phyloP scores from a whole-genome alignment of 2,888 invertebrate species.

The Bimastos eiseni region DNA sequence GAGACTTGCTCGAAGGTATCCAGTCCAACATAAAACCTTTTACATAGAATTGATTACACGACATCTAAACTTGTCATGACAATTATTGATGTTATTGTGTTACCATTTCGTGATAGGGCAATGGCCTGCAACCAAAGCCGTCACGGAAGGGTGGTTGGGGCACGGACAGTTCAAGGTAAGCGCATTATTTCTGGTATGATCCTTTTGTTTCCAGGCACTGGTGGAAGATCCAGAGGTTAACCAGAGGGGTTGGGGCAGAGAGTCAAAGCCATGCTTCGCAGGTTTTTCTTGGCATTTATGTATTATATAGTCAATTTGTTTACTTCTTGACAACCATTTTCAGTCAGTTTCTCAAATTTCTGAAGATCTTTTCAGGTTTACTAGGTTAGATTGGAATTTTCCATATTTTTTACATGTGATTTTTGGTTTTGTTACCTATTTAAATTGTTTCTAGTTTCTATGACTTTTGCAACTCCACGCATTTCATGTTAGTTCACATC shows the following conservation, averaged over 20 bases:
- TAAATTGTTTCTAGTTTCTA: neutral
- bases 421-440: too few species aligned
- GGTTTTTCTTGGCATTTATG: neutral
- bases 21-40: neutral
- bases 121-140: slow-evolving; percentile 16
- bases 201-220: neutral
- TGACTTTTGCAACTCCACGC: neutral
- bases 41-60: neutral
- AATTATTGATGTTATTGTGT: neutral
- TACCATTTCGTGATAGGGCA: neutral
- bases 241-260: neutral
- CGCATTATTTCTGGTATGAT: neutral
- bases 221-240: neutral
- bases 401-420: neutral
- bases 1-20: neutral
- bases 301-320: neutral
- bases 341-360: neutral
- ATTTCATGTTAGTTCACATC: neutral
- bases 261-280: neutral
- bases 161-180: slow-evolving; percentile 10
- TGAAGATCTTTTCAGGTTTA: too few species aligned
- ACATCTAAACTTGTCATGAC: neutral
- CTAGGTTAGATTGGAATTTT: too few species aligned
- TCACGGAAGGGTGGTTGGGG: slow-evolving; percentile 21
- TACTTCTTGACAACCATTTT: neutral